Conservation (phyloP, 2,113 vertebrate genomes). For the Alosa alosa region DNA sequence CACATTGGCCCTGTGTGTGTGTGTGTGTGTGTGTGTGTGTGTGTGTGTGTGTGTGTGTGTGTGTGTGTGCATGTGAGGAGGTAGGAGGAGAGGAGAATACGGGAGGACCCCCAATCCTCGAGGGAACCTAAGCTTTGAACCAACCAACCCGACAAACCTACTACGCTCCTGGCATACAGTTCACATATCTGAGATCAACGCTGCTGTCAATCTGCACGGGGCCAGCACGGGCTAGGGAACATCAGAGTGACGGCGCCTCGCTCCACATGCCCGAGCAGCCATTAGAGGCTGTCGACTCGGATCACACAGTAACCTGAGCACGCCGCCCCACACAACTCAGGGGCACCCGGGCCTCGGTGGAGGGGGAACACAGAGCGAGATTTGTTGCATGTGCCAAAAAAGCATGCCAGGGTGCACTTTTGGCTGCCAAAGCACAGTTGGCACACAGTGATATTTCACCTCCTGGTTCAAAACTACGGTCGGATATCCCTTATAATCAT, state of each 20-base stretch:
- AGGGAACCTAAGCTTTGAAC: not conserved
- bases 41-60: not conserved
- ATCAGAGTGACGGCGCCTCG: conserved; percentile 73
- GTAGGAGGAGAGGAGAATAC: not conserved
- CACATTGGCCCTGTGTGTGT: conserved; percentile 11
- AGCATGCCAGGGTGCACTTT: not conserved
- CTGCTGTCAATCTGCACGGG: conserved; percentile 61
- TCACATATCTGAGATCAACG: conserved; percentile 31
- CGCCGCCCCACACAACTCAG: conserved; percentile 25
- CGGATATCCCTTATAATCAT: not conserved
- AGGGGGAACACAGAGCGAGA: not conserved
- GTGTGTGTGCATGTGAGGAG: not conserved
- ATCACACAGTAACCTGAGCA: conserved; percentile 66
- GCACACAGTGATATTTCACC: not conserved
- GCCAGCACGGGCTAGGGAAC: conserved; percentile 66
- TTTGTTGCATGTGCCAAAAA: not conserved
- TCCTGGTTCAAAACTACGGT: not conserved
- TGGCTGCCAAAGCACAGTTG: not conserved
- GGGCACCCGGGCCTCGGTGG: not conserved
- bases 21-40: conserved; percentile 2
- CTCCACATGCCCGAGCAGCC: conserved; percentile 51
- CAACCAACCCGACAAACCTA: not conserved
- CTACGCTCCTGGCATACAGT: conserved; percentile 37
- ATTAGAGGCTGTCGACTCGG: conserved; percentile 64
- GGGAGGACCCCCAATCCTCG: not conserved